Evolutionary conservation across 2,888 invertebrate species (phyloP).

Genomic region (Polyommatus icarus): DNA sequence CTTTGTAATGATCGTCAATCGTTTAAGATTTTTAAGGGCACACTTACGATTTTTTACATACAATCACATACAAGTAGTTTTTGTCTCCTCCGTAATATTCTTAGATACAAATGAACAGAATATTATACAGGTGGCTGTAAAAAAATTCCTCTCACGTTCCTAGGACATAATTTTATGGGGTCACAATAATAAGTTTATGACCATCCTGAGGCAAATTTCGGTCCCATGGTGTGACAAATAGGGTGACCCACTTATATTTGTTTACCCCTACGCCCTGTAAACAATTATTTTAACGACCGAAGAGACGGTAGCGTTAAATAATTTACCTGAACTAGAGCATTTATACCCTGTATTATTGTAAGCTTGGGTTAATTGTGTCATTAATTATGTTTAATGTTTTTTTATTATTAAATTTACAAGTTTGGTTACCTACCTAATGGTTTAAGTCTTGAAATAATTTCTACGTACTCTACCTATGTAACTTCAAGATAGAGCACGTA

Average conservation of each 20-base stretch:
- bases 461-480: too few relatives aligned
- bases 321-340: not conserved
- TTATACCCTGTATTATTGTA: not conserved
- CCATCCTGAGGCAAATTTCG: not conserved
- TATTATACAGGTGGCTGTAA: not conserved
- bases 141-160: not conserved
- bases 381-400: not conserved
- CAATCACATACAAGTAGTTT: not conserved
- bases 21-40: not conserved
- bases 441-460: too few relatives aligned
- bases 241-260: conserved; percentile 9
- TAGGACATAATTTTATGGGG: not conserved
- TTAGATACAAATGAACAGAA: not conserved
- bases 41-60: not conserved
- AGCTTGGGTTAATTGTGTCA: not conserved
- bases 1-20: not conserved
- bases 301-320: not conserved
- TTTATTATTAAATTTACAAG: not conserved
- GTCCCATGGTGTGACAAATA: not conserved
- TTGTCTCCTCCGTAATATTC: too few relatives aligned
- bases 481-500: too few relatives aligned
- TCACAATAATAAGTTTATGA: not conserved
- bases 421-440: too few relatives aligned
- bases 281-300: not conserved
- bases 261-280: conserved; percentile 11